These are phyloP conservation scores for Condylura cristata DNA, from an alignment of 2,113 vertebrate species.

Conservation along the genomic window DNA sequence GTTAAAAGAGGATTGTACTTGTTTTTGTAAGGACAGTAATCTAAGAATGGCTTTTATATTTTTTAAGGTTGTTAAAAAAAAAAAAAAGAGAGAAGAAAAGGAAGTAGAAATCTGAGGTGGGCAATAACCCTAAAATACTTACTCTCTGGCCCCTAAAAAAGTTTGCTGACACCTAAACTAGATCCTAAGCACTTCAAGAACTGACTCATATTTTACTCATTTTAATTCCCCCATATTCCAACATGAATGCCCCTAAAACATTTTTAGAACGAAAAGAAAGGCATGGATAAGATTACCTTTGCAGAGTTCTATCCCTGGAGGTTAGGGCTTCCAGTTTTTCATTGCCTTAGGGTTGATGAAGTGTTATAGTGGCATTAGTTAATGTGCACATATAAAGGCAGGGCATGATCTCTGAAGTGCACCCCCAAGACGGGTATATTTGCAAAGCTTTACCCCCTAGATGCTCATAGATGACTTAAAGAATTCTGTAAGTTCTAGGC, in stretches of 20 bases:
- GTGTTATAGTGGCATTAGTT: background rate
- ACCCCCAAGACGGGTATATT: background rate
- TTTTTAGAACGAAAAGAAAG: background rate
- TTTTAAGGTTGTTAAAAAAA: background rate
- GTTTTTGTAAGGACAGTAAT: background rate
- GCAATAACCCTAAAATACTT: background rate
- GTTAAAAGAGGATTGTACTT: background rate
- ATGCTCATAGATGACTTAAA: background rate
- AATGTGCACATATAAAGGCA: background rate
- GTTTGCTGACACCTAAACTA: background rate
- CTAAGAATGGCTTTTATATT: too few species aligned
- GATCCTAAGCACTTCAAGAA: background rate
- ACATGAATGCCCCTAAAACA: background rate
- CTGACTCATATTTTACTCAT: background rate
- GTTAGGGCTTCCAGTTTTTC: background rate
- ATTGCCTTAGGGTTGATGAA: background rate
- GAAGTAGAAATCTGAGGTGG: background rate
- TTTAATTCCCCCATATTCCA: background rate
- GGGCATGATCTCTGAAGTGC: background rate
- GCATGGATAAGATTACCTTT: background rate
- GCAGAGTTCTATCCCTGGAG: background rate
- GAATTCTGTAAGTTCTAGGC: background rate
- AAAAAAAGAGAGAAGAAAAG: background rate
- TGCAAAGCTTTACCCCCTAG: background rate
- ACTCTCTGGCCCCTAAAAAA: background rate